These are phyloP conservation scores for Geotrypetes seraphini DNA, from an alignment of 2,797 vertebrate genomes.

Conservation along the genomic window DNA sequence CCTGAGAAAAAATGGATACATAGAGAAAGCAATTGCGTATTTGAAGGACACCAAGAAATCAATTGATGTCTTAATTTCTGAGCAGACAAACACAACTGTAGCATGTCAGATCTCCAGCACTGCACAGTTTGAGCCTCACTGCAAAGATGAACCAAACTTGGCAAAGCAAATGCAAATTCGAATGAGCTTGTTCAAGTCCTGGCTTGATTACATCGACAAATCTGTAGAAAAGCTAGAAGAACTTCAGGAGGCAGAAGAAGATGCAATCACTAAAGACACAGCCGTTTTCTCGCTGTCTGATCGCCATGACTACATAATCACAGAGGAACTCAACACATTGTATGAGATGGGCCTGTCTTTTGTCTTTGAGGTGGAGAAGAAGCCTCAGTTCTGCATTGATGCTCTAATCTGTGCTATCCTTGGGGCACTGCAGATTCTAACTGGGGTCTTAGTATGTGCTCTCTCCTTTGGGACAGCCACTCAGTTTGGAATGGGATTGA, in stretches of 20 bases:
- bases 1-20: background rate
- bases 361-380: slow-evolving; percentile 21
- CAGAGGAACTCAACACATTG: slow-evolving; percentile 9
- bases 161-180: slow-evolving; percentile 11
- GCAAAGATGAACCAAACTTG: slow-evolving; percentile 5
- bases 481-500: slow-evolving; percentile 11
- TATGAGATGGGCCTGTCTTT: slow-evolving; percentile 17
- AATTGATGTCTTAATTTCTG: slow-evolving; percentile 3
- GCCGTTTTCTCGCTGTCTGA: slow-evolving; percentile 4
- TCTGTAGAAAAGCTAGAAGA: slow-evolving; percentile 3
- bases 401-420: slow-evolving; percentile 14
- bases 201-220: slow-evolving; percentile 2
- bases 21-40: background rate
- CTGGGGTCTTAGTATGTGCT: slow-evolving; percentile 9
- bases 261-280: slow-evolving; percentile 4
- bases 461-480: slow-evolving; percentile 4
- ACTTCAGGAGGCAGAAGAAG: slow-evolving; percentile 1
- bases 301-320: background rate
- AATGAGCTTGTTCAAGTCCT: slow-evolving; percentile 13
- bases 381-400: slow-evolving; percentile 9
- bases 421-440: slow-evolving; percentile 7
- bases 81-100: slow-evolving; percentile 11
- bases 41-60: background rate
- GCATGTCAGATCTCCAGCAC: slow-evolving; percentile 5
- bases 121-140: slow-evolving; percentile 5